These are phyloP conservation scores for Morone chrysops DNA, from an alignment of 2,113 vertebrate species.

Conservation along the genomic window DNA sequence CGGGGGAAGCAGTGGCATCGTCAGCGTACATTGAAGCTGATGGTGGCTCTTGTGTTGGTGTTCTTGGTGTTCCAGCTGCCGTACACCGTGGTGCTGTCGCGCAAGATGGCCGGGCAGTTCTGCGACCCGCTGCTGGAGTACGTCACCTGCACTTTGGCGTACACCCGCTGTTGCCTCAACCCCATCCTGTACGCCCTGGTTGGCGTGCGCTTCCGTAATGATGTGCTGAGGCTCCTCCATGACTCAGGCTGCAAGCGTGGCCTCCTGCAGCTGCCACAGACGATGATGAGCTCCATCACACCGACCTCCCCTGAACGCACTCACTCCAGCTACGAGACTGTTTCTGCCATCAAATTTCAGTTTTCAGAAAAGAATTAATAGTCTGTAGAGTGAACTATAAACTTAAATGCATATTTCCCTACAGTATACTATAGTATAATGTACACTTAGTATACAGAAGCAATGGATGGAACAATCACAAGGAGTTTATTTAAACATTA, in stretches of 20 bases:
- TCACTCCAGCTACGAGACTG: neutral
- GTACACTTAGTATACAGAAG: neutral
- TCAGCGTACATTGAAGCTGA: constrained; percentile 89
- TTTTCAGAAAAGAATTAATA: constrained; percentile 14
- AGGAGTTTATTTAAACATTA: neutral
- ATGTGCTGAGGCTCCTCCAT: constrained; percentile 83
- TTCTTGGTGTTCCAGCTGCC: constrained; percentile 93
- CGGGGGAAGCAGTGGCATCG: constrained; percentile 79
- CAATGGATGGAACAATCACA: neutral
- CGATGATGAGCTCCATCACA: constrained; percentile 38
- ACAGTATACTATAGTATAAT: too few species aligned
- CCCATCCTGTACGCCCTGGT: constrained; percentile 93
- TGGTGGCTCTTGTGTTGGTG: constrained; percentile 88
- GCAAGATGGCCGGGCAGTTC: constrained; percentile 81
- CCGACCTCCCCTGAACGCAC: constrained; percentile 15
- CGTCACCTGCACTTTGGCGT: constrained; percentile 89
- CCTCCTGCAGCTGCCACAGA: accelerated
- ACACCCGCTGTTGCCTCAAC: constrained; percentile 93
- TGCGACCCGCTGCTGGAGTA: constrained; percentile 86
- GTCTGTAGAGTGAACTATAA: too few species aligned
- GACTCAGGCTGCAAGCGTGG: constrained; percentile 65
- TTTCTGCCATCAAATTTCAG: neutral
- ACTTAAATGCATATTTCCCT: neutral
- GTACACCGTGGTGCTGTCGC: constrained; percentile 87
- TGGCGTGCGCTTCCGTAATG: constrained; percentile 90